A percentile compares a stretch with the other conserved stretches of the same genome.
phyloP scores from a whole-genome alignment of 2,888 invertebrate species.

The Drosophila colorata region DNA sequence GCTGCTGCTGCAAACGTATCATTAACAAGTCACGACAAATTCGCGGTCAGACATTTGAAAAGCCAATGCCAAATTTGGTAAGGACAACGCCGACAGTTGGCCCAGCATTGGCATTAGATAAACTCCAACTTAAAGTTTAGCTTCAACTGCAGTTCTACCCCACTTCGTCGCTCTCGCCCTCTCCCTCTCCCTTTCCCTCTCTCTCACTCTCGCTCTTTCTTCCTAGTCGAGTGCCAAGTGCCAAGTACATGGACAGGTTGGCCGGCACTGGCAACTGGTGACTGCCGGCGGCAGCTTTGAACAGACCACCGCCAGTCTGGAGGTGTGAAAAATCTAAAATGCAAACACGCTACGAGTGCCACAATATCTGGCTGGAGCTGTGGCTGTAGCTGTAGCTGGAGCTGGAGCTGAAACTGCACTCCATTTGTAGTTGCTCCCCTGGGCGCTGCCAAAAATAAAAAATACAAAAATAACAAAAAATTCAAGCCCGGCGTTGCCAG shows the following conservation, averaged over 20 bases:
- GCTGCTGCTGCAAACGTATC: conserved; percentile 68
- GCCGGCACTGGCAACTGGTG: conserved; percentile 26
- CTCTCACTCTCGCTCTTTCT: background rate
- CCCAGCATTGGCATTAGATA: conserved; percentile 71
- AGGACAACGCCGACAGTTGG: conserved; percentile 60
- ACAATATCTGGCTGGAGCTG: conserved; percentile 17
- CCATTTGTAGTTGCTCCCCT: conserved; percentile 78
- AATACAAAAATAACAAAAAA: conserved; percentile 14
- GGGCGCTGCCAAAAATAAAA: conserved; percentile 60
- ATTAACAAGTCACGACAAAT: conserved; percentile 84
- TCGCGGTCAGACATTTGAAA: conserved; percentile 77
- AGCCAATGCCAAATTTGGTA: conserved; percentile 76
- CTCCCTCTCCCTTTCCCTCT: background rate
- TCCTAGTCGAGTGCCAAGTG: conserved; percentile 61
- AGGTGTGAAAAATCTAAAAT: conserved; percentile 81
- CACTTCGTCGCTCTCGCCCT: too few relatives aligned
- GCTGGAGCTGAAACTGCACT: conserved; percentile 41
- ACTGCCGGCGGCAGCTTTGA: conserved; percentile 76
- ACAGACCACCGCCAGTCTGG: conserved; percentile 65
- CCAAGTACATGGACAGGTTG: conserved; percentile 65
- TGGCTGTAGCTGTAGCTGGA: conserved; percentile 17
- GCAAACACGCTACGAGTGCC: conserved; percentile 67
- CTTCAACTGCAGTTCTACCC: conserved; percentile 14
- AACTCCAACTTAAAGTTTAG: conserved; percentile 52
- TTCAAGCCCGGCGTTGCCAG: conserved; percentile 8